Evolutionary conservation across 2,888 invertebrate genomes (phyloP).

Genomic region (Scaptomyza flava): DNA sequence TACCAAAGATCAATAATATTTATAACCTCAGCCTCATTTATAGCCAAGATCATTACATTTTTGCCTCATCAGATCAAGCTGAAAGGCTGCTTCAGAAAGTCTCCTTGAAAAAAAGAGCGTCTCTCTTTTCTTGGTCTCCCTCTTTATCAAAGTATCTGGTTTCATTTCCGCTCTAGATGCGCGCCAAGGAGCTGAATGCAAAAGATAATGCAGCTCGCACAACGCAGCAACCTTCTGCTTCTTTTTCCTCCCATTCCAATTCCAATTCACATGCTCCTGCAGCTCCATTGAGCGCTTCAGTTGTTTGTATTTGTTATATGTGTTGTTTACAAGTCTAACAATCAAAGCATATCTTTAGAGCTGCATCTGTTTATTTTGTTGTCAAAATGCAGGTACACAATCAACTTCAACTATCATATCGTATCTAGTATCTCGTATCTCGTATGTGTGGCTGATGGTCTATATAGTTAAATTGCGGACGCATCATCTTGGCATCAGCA

Average conservation of each 20-base stretch:
- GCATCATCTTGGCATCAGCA: conserved; percentile 52
- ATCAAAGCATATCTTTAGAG: conserved; percentile 73
- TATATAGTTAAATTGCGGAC: conserved; percentile 58
- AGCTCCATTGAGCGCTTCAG: conserved; percentile 18
- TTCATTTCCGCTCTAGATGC: conserved; percentile 82
- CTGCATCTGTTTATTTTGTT: conserved; percentile 77
- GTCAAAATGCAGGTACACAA: conserved; percentile 75
- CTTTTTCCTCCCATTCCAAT: conserved; percentile 11
- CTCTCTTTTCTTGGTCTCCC: not conserved
- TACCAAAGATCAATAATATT: conserved; percentile 51
- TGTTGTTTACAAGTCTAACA: conserved; percentile 77
- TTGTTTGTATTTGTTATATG: conserved; percentile 60
- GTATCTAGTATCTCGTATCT: conserved; percentile 5
- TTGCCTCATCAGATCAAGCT: conserved; percentile 51
- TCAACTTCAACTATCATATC: conserved; percentile 22
- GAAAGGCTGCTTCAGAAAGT: conserved; percentile 15
- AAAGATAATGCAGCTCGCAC: conserved; percentile 63
- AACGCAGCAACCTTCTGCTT: conserved; percentile 16
- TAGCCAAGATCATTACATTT: conserved; percentile 50
- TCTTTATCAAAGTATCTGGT: conserved; percentile 80
- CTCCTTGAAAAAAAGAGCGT: conserved; percentile 15
- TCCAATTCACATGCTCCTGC: conserved; percentile 27
- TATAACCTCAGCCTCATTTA: conserved; percentile 47
- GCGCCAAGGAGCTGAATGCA: conserved; percentile 66
- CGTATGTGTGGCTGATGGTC: conserved; percentile 30